A percentile compares a stretch with the other conserved stretches of the same genome.
Evolutionary conservation across 2,113 vertebrate genomes (phyloP).

Genomic region (Ceyx margarethae): DNA sequence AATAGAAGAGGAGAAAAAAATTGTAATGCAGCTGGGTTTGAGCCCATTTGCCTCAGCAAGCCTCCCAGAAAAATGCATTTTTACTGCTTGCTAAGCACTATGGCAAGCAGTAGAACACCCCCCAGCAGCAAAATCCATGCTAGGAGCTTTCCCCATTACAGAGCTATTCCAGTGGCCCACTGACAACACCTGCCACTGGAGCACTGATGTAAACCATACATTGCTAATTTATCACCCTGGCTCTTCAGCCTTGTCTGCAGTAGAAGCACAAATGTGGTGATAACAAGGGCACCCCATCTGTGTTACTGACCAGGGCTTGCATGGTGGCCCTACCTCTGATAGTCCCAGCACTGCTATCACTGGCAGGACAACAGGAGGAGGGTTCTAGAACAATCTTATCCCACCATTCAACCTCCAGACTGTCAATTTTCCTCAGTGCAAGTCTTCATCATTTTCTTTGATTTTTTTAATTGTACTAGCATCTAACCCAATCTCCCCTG

Average conservation of each 20-base stretch:
- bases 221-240: background rate
- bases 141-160: background rate
- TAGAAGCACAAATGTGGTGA: background rate
- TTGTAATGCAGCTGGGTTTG: background rate
- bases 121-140: background rate
- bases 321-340: background rate
- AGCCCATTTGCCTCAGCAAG: background rate
- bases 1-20: background rate
- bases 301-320: background rate
- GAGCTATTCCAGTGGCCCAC: background rate
- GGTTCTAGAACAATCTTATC: background rate
- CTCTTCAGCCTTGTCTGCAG: background rate
- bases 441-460: background rate
- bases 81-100: background rate
- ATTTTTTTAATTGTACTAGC: background rate
- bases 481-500: background rate
- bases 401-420: background rate
- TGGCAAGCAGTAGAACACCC: background rate
- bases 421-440: background rate
- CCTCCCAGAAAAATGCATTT: background rate
- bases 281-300: rapidly evolving
- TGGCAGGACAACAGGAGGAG: background rate
- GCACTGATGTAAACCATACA: rapidly evolving
- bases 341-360: background rate
- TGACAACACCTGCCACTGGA: rapidly evolving